These are phyloP conservation scores for Scophthalmus maximus DNA, from an alignment of 2,113 vertebrate genomes.

Conservation along the genomic window DNA sequence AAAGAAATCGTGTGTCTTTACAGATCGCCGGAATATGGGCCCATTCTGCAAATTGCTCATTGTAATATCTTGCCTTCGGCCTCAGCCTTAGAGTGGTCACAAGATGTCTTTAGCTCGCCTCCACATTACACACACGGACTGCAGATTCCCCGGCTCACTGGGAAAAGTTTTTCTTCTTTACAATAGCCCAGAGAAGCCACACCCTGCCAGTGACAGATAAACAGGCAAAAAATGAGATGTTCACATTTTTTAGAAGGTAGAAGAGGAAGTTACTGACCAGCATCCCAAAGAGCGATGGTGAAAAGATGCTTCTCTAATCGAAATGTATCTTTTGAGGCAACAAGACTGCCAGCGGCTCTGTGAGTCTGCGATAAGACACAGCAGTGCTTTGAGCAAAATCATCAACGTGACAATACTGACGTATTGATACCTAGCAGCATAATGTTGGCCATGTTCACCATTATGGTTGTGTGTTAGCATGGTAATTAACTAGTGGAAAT, in stretches of 20 bases:
- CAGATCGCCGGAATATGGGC: background rate
- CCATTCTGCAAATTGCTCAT: slow-evolving; percentile 22
- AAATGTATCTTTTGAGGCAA: slow-evolving; percentile 2
- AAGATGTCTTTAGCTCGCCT: slow-evolving; percentile 36
- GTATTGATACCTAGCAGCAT: too few species aligned
- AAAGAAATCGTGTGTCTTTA: background rate
- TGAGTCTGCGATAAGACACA: background rate
- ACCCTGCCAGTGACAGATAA: slow-evolving; percentile 17
- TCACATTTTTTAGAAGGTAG: too few species aligned
- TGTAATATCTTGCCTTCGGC: slow-evolving; percentile 29
- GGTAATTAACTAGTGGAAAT: too few species aligned
- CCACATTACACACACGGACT: slow-evolving; percentile 27
- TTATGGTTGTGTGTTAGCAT: too few species aligned
- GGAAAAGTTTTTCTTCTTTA: slow-evolving; percentile 1
- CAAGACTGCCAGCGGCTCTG: background rate
- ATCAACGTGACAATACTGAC: too few species aligned
- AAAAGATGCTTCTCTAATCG: background rate
- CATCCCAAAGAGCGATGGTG: background rate
- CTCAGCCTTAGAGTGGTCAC: slow-evolving; percentile 19
- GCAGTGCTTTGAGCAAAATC: background rate
- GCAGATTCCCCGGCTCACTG: slow-evolving; percentile 18
- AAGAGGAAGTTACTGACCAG: background rate
- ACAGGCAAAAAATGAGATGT: background rate
- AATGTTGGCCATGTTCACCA: too few species aligned
- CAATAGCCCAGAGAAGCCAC: slow-evolving; percentile 11